phyloP scores from a whole-genome alignment of 2,113 vertebrate genomes.

The Podilymbus podiceps region DNA sequence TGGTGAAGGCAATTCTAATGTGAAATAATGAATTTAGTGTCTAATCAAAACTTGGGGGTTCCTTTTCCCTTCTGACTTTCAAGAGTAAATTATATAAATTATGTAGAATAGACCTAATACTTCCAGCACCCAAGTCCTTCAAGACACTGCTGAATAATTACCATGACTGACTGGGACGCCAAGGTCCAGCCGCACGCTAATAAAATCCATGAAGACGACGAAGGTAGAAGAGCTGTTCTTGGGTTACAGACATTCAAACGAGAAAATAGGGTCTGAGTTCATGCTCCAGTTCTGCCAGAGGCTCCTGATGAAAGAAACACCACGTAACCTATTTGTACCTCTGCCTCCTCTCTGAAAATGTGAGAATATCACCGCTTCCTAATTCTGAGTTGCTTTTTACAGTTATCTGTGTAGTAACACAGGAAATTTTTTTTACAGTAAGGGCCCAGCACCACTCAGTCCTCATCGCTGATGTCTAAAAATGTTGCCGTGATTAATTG shows the following conservation, averaged over 20 bases:
- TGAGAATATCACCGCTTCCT: not conserved
- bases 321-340: not conserved
- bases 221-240: not conserved
- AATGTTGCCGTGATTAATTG: not conserved
- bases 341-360: not conserved
- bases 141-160: not conserved
- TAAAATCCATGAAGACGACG: not conserved
- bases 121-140: conserved; percentile 8
- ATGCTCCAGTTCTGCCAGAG: not conserved
- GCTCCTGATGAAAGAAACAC: not conserved
- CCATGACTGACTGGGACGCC: not conserved
- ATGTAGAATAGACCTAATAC: conserved; percentile 4
- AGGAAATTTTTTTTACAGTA: not conserved
- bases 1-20: conserved; percentile 39
- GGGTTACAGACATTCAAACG: not conserved
- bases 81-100: conserved; percentile 30
- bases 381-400: not conserved
- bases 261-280: not conserved
- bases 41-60: conserved; percentile 59
- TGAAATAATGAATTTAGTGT: conserved; percentile 62
- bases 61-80: conserved; percentile 49
- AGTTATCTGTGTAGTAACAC: fast-evolving
- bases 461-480: not conserved
- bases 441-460: not conserved
- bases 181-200: not conserved